phyloP scores from a whole-genome alignment of 2,888 invertebrate genomes.

The Agrypnus murinus region DNA sequence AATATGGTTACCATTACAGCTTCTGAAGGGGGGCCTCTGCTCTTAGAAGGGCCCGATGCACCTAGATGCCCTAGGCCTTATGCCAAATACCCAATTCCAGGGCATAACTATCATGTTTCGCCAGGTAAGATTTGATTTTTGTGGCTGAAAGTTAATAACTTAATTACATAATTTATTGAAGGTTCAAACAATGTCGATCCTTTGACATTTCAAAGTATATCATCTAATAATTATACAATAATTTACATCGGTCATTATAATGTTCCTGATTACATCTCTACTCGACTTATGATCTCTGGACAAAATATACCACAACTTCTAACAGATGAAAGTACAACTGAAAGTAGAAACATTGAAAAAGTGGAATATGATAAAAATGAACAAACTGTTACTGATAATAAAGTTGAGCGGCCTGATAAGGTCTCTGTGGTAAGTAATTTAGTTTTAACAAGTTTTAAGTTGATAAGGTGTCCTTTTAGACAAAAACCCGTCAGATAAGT shows the following conservation, averaged over 20 bases:
- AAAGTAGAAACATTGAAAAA: background rate
- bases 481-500: no score
- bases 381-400: no score
- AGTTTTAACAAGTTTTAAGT: no score
- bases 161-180: conserved; percentile 35
- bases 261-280: conserved; percentile 76
- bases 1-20: conserved; percentile 88
- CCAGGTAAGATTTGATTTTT: conserved; percentile 53
- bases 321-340: conserved; percentile 63
- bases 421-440: no score
- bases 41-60: conserved; percentile 82
- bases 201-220: conserved; percentile 65
- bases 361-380: background rate
- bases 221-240: conserved; percentile 59
- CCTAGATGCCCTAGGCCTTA: conserved; percentile 61
- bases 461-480: no score
- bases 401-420: no score
- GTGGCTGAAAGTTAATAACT: background rate
- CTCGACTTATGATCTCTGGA: conserved; percentile 67
- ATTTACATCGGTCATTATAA: conserved; percentile 81
- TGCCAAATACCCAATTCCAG: conserved; percentile 59
- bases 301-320: conserved; percentile 62
- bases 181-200: conserved; percentile 60
- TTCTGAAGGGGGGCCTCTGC: conserved; percentile 79
- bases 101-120: conserved; percentile 65